Conservation (phyloP, 1,140 invertebrate genomes). For the Lucilia sericata region DNA sequence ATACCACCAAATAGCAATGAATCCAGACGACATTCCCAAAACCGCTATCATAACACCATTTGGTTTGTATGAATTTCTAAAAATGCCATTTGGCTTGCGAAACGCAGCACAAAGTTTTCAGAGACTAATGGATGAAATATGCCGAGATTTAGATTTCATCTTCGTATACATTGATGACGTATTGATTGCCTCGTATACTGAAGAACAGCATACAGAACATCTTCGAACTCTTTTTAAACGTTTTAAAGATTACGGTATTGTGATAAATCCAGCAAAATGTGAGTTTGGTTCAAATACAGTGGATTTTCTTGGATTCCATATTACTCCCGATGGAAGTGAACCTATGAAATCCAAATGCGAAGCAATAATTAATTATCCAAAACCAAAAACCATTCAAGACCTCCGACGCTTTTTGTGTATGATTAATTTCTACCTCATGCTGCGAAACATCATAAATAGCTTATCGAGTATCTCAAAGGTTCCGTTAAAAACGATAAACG, state of each 20-base stretch:
- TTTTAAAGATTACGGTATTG: slow-evolving; percentile 1
- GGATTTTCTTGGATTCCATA: no score
- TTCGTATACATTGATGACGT: neutral
- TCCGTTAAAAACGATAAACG: no score
- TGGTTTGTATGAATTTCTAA: slow-evolving; percentile 64
- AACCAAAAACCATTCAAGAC: no score
- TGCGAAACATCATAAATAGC: no score
- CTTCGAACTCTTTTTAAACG: neutral
- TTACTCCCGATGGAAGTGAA: no score
- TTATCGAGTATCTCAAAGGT: no score
- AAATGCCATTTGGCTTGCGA: slow-evolving; percentile 64
- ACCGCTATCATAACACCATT: slow-evolving; percentile 64
- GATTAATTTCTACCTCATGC: no score
- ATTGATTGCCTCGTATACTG: neutral
- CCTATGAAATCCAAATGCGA: no score
- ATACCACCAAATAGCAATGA: neutral
- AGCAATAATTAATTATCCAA: no score
- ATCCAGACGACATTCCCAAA: neutral
- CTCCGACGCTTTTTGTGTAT: no score
- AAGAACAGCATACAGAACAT: neutral
- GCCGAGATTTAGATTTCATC: slow-evolving; percentile 55
- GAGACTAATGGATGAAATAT: slow-evolving; percentile 68
- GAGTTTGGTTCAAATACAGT: no score
- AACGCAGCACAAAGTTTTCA: slow-evolving; percentile 68
- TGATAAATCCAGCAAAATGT: no score